Conservation (phyloP, 2,888 invertebrate genomes). For the Dryococelus australis region DNA sequence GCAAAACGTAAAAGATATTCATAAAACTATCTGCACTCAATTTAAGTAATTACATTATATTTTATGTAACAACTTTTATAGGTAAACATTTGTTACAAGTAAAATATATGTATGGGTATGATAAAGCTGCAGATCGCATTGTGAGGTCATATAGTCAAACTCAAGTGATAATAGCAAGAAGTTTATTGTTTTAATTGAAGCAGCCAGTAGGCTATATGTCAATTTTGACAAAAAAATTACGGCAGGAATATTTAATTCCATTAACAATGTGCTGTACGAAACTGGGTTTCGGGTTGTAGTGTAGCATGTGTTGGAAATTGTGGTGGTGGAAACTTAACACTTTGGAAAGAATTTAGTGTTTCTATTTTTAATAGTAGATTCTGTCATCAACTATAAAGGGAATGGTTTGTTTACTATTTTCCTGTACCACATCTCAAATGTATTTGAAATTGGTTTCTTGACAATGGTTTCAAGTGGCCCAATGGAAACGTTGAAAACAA, state of each 20-base stretch:
- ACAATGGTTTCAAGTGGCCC: slow-evolving; percentile 46
- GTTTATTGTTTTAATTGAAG: slow-evolving; percentile 48
- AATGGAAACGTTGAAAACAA: too few species aligned
- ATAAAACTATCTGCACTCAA: too few species aligned
- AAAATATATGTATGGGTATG: slow-evolving; percentile 25
- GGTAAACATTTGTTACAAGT: neutral
- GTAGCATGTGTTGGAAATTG: slow-evolving; percentile 44
- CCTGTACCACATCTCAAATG: slow-evolving; percentile 51
- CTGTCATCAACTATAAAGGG: slow-evolving; percentile 47
- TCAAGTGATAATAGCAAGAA: slow-evolving; percentile 48
- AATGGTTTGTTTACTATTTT: slow-evolving; percentile 47
- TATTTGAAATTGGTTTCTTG: slow-evolving; percentile 49
- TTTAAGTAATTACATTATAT: too few species aligned
- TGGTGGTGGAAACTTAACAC: slow-evolving; percentile 44
- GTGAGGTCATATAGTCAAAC: slow-evolving; percentile 37
- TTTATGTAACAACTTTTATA: too few species aligned
- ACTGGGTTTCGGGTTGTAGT: neutral
- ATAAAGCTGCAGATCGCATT: slow-evolving; percentile 20
- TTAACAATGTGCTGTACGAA: slow-evolving; percentile 41
- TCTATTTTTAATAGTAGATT: slow-evolving; percentile 45
- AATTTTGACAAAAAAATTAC: slow-evolving; percentile 47
- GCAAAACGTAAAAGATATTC: too few species aligned
- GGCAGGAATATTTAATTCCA: slow-evolving; percentile 46
- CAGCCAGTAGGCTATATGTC: slow-evolving; percentile 46
- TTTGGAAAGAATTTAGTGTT: slow-evolving; percentile 50